Percentiles rank a stretch among this genome's conserved stretches.
Evolutionary conservation across 1,140 invertebrate species (phyloP).

Genomic region (Lasioglossum baleicum): DNA sequence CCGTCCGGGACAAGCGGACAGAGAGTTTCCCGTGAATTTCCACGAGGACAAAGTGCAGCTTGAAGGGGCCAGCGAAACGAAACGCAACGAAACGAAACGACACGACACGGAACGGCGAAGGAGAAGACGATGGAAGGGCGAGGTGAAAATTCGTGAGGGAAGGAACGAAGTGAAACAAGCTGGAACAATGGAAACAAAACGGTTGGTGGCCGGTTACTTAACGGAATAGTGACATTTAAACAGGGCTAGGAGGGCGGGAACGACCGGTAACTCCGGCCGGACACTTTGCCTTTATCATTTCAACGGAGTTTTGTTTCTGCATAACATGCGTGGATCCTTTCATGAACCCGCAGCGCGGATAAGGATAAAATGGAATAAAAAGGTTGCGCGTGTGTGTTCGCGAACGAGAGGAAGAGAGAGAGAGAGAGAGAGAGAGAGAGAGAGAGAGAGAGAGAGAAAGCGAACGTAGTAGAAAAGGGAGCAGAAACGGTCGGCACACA

Average conservation of each 20-base stretch:
- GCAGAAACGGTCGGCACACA: too few species aligned
- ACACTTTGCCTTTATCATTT: constrained; percentile 43
- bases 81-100: background rate
- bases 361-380: background rate
- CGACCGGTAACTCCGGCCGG: constrained; percentile 3
- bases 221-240: background rate
- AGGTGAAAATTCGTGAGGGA: background rate
- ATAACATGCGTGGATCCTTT: constrained; percentile 37
- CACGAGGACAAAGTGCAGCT: background rate
- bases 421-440: too few species aligned
- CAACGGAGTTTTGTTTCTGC: constrained; percentile 39
- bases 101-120: too few species aligned
- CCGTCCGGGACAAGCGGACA: background rate
- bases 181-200: constrained; percentile 7
- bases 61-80: background rate
- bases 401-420: too few species aligned
- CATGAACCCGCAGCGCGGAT: constrained; percentile 7
- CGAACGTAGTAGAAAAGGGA: too few species aligned
- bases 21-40: background rate
- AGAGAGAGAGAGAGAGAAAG: too few species aligned
- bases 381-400: background rate
- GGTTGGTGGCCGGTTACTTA: background rate
- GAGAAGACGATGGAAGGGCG: too few species aligned
- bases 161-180: background rate
- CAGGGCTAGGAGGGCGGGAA: constrained; percentile 3